Conservation (phyloP, 2,113 vertebrate species). For the Caloenas nicobarica region DNA sequence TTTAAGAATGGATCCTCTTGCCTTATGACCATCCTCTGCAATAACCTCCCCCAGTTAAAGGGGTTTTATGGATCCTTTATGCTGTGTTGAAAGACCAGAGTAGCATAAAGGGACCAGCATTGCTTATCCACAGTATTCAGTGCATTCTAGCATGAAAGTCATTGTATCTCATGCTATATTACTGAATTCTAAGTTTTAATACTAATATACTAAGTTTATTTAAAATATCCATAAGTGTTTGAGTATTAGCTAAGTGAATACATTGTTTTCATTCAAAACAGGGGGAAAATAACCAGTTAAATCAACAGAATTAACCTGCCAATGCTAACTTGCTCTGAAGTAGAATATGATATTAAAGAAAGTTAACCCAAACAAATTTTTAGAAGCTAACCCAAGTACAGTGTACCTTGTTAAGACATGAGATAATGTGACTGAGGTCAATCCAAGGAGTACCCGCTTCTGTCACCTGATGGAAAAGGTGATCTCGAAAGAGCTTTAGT, state of each 20-base stretch:
- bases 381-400: conserved; percentile 31
- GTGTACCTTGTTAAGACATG: conserved; percentile 99
- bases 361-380: not conserved
- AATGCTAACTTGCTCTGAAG: not conserved
- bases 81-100: conserved; percentile 65
- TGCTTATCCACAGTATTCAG: conserved; percentile 46
- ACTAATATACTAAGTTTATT: conserved; percentile 13
- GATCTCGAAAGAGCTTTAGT: conserved; percentile 98
- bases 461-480: conserved; percentile 99
- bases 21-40: not conserved
- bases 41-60: not conserved
- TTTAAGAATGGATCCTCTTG: not conserved
- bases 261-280: not conserved
- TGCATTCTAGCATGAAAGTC: conserved; percentile 21
- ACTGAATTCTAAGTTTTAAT: not conserved
- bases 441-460: conserved; percentile 98
- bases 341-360: not conserved
- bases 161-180: not conserved
- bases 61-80: conserved; percentile 60
- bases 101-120: conserved; percentile 69
- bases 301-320: not conserved
- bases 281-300: not conserved
- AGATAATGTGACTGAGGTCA: conserved; percentile 99
- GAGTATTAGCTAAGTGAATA: not conserved
- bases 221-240: not conserved